Percentiles rank a stretch among this genome's conserved stretches.
phyloP scores from a whole-genome alignment of 2,888 invertebrate genomes.

The Anarsia innoxiella region DNA sequence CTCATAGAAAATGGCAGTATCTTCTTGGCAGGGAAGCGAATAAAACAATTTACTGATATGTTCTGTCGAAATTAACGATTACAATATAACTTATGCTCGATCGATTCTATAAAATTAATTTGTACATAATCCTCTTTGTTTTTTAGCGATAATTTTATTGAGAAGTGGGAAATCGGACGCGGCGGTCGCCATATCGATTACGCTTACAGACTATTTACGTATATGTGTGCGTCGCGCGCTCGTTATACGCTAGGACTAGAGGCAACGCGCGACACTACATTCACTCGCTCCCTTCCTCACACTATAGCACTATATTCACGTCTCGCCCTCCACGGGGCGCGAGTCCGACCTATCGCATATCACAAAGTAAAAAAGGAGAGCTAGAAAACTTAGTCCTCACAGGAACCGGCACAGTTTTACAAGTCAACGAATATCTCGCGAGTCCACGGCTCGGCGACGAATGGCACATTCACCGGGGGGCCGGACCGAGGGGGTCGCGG shows the following conservation, averaged over 20 bases:
- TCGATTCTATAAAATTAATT: slow-evolving; percentile 9
- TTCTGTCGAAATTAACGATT: slow-evolving; percentile 11
- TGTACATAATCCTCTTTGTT: slow-evolving; percentile 12
- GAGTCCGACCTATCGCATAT: slow-evolving; percentile 10
- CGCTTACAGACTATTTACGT: slow-evolving; percentile 53
- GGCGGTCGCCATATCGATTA: slow-evolving; percentile 23
- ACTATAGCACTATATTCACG: slow-evolving; percentile 11
- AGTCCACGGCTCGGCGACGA: no score
- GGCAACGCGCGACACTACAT: slow-evolving; percentile 35
- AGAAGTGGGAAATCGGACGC: slow-evolving; percentile 23
- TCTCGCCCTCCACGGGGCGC: slow-evolving; percentile 4
- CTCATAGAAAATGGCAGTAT: slow-evolving; percentile 3
- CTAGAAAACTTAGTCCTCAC: slow-evolving; percentile 13
- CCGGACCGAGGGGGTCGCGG: neutral
- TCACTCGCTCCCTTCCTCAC: slow-evolving; percentile 9
- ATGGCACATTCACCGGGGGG: slow-evolving; percentile 12
- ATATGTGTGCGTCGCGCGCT: slow-evolving; percentile 52
- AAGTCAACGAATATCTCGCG: no score
- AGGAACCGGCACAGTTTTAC: slow-evolving; percentile 1
- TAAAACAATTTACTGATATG: slow-evolving; percentile 31
- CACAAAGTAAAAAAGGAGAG: slow-evolving; percentile 18
- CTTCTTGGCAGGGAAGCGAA: slow-evolving; percentile 19
- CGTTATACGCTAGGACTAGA: slow-evolving; percentile 54
- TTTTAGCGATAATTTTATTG: slow-evolving; percentile 6
- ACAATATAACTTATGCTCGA: slow-evolving; percentile 6